These are phyloP conservation scores for Pycnomerus fuliginosus DNA, from an alignment of 2,888 invertebrate species.

Conservation along the genomic window DNA sequence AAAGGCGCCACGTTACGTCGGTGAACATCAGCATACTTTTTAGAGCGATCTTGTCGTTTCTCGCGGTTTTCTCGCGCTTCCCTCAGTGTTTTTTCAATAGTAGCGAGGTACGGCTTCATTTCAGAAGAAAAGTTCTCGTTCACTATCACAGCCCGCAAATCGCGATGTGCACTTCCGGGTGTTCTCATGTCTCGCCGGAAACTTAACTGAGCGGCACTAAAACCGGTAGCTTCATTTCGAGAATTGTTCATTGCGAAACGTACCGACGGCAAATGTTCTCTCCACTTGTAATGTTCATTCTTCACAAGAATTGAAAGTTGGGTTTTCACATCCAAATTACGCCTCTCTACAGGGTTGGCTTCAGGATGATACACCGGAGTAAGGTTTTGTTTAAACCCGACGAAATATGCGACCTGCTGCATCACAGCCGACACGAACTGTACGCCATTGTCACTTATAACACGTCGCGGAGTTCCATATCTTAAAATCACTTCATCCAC, in stretches of 20 bases:
- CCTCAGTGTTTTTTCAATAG: conserved; percentile 2
- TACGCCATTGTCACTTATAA: no score
- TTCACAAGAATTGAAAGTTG: not conserved
- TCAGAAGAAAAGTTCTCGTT: conserved; percentile 16
- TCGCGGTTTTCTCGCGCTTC: conserved; percentile 11
- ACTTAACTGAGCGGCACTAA: conserved; percentile 32
- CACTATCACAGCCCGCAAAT: conserved; percentile 11
- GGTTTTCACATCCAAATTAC: no score
- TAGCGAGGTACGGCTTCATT: conserved; percentile 11
- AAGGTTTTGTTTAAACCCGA: conserved; percentile 36
- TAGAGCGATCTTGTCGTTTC: conserved; percentile 6
- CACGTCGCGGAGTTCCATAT: no score
- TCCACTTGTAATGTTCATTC: conserved; percentile 30
- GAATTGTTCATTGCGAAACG: conserved; percentile 35
- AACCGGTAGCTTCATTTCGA: conserved; percentile 14
- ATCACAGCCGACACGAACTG: no score
- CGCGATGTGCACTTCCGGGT: conserved; percentile 22
- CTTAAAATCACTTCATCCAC: conserved; percentile 36
- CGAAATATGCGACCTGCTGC: conserved; percentile 38
- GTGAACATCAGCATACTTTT: conserved; percentile 16
- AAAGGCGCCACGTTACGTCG: conserved; percentile 7
- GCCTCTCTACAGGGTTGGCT: conserved; percentile 1
- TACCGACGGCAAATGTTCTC: conserved; percentile 24
- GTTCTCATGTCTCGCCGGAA: conserved; percentile 35
- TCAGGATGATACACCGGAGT: conserved; percentile 20